These are phyloP conservation scores for Epirrita christyi DNA, from an alignment of 2,888 invertebrate genomes.

Conservation along the genomic window DNA sequence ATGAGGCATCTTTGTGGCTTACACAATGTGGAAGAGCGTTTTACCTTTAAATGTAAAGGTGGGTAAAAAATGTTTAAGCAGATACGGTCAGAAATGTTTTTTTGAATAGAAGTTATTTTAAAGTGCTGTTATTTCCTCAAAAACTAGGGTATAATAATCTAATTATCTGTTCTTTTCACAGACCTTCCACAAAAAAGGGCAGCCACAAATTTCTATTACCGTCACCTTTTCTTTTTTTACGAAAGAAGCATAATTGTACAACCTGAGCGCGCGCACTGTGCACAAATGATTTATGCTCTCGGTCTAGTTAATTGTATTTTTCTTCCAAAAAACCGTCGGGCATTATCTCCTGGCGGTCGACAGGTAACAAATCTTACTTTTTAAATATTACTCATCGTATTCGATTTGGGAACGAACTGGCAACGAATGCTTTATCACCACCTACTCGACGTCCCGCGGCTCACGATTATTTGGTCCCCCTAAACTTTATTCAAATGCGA, in stretches of 20 bases:
- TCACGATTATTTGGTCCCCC: conserved; percentile 79
- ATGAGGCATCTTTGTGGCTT: conserved; percentile 28
- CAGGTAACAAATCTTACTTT: conserved; percentile 85
- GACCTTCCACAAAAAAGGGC: conserved; percentile 44
- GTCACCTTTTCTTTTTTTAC: conserved; percentile 65
- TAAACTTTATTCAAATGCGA: conserved; percentile 83
- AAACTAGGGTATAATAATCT: conserved; percentile 53
- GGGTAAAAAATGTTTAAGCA: conserved; percentile 33
- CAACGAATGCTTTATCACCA: conserved; percentile 85
- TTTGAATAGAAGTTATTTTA: conserved; percentile 28
- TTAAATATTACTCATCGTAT: conserved; percentile 84
- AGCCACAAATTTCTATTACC: conserved; percentile 64
- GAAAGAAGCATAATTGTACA: conserved; percentile 73
- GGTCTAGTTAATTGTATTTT: conserved; percentile 83
- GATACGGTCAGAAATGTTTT: conserved; percentile 24
- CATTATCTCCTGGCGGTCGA: conserved; percentile 79
- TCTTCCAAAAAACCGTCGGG: conserved; percentile 74
- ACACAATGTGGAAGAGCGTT: conserved; percentile 10
- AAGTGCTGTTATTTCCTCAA: conserved; percentile 30
- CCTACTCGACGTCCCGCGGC: conserved; percentile 83
- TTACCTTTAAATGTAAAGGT: conserved; percentile 16
- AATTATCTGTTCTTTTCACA: conserved; percentile 62
- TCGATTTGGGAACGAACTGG: conserved; percentile 81
- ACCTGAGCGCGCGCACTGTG: conserved; percentile 68
- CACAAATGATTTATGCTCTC: conserved; percentile 73